Evolutionary conservation across 1,140 invertebrate genomes (phyloP).

Genomic region (Chironomus tepperi): DNA sequence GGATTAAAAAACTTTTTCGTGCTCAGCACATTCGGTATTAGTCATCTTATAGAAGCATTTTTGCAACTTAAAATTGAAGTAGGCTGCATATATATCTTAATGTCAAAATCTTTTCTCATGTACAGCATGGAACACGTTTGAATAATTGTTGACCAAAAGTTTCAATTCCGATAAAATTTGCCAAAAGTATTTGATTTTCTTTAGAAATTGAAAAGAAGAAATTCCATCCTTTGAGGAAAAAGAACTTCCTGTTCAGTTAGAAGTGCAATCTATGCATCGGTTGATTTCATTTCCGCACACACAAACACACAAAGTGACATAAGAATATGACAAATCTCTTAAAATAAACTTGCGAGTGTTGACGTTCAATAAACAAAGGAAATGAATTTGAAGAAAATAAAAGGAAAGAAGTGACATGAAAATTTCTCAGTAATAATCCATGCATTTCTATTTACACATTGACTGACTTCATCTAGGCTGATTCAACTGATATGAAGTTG

Average conservation of each 20-base stretch:
- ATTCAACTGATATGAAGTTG: neutral
- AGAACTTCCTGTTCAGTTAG: neutral
- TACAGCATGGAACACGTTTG: too few relatives aligned
- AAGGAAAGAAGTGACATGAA: neutral
- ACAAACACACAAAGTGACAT: neutral
- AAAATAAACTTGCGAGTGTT: too few relatives aligned
- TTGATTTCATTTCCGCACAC: slow-evolving; percentile 1
- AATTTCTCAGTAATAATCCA: neutral
- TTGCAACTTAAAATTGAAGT: too few relatives aligned
- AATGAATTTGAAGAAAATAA: too few relatives aligned
- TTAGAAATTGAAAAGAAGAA: neutral
- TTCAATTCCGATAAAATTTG: neutral
- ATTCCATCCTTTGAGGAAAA: too few relatives aligned
- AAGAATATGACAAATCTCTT: too few relatives aligned
- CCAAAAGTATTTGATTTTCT: neutral
- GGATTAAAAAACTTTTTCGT: neutral
- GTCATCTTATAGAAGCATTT: too few relatives aligned
- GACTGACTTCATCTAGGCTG: neutral
- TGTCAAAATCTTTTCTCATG: too few relatives aligned
- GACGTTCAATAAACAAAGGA: too few relatives aligned
- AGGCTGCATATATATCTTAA: too few relatives aligned
- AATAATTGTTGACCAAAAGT: too few relatives aligned
- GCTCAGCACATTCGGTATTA: neutral
- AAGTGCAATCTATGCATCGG: too few relatives aligned
- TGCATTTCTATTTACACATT: neutral